A percentile compares a stretch with the other conserved stretches of the same genome.
phyloP scores from a whole-genome alignment of 2,113 vertebrate genomes.

The Notarius lentiginosus region DNA sequence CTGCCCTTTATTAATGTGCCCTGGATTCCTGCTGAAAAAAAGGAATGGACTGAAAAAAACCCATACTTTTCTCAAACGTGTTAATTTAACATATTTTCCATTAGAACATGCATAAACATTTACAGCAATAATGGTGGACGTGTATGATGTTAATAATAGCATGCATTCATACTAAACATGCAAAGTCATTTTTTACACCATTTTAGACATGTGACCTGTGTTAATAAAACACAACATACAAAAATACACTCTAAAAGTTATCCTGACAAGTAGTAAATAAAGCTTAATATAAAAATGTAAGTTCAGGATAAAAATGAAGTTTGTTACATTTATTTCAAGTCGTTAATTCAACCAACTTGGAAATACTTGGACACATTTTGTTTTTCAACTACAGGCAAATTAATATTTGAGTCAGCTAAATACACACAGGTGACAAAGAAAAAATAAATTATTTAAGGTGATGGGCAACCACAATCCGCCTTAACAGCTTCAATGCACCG shows the following conservation, averaged over 20 bases:
- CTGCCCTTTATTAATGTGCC: slow-evolving; percentile 56
- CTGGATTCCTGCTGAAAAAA: slow-evolving; percentile 58
- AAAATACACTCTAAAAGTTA: neutral
- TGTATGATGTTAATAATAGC: slow-evolving; percentile 25
- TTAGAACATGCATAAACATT: neutral
- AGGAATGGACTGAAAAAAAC: neutral
- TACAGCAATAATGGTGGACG: slow-evolving; percentile 14
- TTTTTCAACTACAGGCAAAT: neutral
- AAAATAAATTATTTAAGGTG: neutral
- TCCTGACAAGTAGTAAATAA: neutral
- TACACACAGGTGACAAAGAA: slow-evolving; percentile 3
- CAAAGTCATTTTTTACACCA: neutral
- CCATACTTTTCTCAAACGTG: neutral
- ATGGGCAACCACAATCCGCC: neutral
- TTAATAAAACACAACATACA: neutral
- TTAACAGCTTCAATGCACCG: neutral
- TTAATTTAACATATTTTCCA: neutral
- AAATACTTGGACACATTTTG: neutral
- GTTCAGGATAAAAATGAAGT: neutral
- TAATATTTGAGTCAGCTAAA: neutral
- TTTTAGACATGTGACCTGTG: slow-evolving; percentile 10
- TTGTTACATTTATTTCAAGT: neutral
- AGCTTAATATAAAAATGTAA: neutral
- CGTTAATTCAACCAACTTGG: neutral
- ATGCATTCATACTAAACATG: slow-evolving; percentile 28